These are phyloP conservation scores for Anastrepha obliqua DNA, from an alignment of 1,140 invertebrate genomes.

Conservation along the genomic window DNA sequence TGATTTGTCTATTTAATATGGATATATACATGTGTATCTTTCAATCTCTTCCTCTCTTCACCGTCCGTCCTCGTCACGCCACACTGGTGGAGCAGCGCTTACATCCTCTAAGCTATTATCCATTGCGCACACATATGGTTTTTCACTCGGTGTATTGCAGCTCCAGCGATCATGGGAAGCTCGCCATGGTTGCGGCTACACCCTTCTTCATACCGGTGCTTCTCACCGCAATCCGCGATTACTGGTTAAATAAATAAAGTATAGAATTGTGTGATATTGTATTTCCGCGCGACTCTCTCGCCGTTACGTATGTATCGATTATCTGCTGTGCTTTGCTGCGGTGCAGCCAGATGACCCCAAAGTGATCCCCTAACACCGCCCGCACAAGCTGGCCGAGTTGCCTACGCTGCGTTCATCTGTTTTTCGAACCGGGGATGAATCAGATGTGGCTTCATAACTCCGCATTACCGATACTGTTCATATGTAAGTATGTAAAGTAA, in stretches of 20 bases:
- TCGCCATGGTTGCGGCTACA: not conserved
- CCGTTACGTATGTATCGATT: no score
- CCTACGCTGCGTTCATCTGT: not conserved
- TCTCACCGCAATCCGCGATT: not conserved
- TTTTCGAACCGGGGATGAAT: not conserved
- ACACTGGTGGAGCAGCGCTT: no score
- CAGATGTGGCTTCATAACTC: slow-evolving; percentile 19
- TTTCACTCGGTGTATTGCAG: no score
- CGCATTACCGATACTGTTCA: not conserved
- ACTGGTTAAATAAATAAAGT: not conserved
- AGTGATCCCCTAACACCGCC: not conserved
- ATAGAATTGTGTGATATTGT: no score
- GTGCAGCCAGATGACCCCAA: not conserved
- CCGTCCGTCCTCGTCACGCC: no score
- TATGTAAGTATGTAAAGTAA: not conserved
- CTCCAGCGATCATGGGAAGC: not conserved
- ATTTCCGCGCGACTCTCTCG: no score
- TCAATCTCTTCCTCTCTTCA: no score
- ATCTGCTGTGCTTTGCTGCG: not conserved
- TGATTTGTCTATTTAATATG: no score
- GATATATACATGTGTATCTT: no score
- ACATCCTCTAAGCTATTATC: no score
- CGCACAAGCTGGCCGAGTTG: not conserved
- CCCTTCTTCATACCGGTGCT: not conserved
- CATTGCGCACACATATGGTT: no score